phyloP scores from a whole-genome alignment of 2,113 vertebrate genomes.

The Menura novaehollandiae region DNA sequence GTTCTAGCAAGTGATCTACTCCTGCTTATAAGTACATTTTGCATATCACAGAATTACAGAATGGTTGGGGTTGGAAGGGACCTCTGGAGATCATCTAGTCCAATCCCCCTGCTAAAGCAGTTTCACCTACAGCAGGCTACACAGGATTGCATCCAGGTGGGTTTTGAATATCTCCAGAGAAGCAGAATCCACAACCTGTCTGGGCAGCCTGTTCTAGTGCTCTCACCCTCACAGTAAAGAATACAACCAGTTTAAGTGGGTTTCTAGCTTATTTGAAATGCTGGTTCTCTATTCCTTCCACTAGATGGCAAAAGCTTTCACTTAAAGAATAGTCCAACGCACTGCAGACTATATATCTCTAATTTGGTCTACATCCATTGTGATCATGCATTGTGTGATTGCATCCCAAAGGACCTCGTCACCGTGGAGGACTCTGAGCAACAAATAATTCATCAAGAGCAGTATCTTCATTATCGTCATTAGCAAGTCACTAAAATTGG shows the following conservation, averaged over 20 bases:
- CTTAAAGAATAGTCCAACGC: background rate
- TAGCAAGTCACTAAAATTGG: background rate
- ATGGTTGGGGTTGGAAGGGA: background rate
- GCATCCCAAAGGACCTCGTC: background rate
- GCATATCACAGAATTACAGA: background rate
- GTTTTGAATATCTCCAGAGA: background rate
- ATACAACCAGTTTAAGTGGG: background rate
- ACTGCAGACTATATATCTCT: background rate
- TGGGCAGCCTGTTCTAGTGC: background rate
- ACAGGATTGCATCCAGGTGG: background rate
- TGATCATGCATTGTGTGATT: rapidly evolving
- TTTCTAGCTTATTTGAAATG: background rate
- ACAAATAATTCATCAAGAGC: background rate
- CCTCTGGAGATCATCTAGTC: background rate
- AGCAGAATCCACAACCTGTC: background rate
- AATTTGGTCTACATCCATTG: background rate
- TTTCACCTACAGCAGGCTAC: background rate
- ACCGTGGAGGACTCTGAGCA: background rate
- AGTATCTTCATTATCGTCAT: background rate
- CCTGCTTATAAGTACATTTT: background rate
- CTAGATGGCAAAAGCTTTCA: slow-evolving; percentile 58
- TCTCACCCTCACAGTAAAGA: background rate
- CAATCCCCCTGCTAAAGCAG: background rate
- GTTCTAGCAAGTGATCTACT: background rate
- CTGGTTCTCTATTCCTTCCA: slow-evolving; percentile 22